Conservation (phyloP, 2,113 vertebrate species). For the Climacteris rufus region DNA sequence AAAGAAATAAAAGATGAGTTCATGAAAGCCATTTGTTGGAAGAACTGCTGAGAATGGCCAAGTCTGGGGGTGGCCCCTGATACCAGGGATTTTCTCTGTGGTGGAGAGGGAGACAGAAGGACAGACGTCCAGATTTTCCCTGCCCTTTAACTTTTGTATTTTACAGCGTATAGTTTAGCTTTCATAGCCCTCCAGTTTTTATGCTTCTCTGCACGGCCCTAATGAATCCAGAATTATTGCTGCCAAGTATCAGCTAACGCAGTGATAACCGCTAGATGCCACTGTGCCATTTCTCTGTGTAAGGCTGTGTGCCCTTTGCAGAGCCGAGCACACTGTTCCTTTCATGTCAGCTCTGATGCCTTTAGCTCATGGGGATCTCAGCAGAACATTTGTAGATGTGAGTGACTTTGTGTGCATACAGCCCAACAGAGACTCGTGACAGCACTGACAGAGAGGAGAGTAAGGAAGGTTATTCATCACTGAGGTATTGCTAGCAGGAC, state of each 20-base stretch:
- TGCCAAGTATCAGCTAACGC: neutral
- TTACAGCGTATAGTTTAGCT: neutral
- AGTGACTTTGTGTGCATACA: neutral
- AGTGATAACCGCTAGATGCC: slow-evolving; percentile 6
- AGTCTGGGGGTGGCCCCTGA: rapidly evolving
- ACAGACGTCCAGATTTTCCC: neutral
- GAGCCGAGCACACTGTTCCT: neutral
- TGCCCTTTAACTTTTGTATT: neutral
- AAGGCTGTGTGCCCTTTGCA: rapidly evolving
- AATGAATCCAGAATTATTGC: neutral
- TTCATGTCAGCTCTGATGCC: neutral
- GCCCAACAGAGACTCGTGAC: neutral
- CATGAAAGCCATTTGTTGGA: neutral
- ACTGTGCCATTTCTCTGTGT: neutral
- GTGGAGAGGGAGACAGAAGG: neutral
- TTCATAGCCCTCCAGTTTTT: neutral
- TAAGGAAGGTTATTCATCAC: neutral
- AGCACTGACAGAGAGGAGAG: neutral
- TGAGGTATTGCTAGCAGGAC: neutral
- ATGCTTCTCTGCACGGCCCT: neutral
- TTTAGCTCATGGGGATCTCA: neutral
- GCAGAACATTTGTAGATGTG: neutral
- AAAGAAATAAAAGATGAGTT: neutral
- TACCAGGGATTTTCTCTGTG: neutral
- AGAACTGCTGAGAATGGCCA: neutral